Percentiles rank a stretch among this genome's conserved stretches.
phyloP scores from a whole-genome alignment of 2,113 vertebrate species.

The Asarcornis scutulata region DNA sequence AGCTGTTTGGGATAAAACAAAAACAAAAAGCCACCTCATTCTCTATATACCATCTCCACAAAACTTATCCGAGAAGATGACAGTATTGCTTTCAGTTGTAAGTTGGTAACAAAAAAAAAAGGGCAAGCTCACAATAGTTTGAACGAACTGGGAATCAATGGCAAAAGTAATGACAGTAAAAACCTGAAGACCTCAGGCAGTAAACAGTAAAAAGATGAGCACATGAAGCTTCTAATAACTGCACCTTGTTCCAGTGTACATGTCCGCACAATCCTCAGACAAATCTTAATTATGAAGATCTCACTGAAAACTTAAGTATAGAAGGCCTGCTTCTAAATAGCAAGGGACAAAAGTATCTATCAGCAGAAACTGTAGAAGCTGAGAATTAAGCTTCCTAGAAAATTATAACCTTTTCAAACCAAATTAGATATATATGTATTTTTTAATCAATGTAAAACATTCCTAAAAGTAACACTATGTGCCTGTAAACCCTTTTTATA shows the following conservation, averaged over 20 bases:
- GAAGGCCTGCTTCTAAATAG: background rate
- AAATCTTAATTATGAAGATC: background rate
- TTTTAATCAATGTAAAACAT: background rate
- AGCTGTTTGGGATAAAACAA: background rate
- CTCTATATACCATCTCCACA: background rate
- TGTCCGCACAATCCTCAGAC: background rate
- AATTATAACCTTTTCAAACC: background rate
- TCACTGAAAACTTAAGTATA: background rate
- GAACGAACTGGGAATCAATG: background rate
- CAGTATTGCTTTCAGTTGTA: background rate
- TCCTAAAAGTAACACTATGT: background rate
- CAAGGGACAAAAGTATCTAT: background rate
- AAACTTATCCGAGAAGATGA: background rate
- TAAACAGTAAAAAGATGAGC: background rate
- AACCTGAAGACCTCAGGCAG: background rate
- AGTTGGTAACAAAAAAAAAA: background rate
- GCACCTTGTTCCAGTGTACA: background rate
- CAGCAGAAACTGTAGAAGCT: background rate
- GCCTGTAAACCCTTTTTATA: background rate
- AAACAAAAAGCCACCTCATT: background rate
- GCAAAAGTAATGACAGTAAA: background rate
- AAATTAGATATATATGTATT: background rate
- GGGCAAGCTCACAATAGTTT: background rate
- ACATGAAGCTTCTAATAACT: background rate
- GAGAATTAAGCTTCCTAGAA: background rate